Percentiles rank a stretch among this genome's conserved stretches.
phyloP scores from a whole-genome alignment of 2,888 invertebrate species.

The Yponomeuta malinellus region DNA sequence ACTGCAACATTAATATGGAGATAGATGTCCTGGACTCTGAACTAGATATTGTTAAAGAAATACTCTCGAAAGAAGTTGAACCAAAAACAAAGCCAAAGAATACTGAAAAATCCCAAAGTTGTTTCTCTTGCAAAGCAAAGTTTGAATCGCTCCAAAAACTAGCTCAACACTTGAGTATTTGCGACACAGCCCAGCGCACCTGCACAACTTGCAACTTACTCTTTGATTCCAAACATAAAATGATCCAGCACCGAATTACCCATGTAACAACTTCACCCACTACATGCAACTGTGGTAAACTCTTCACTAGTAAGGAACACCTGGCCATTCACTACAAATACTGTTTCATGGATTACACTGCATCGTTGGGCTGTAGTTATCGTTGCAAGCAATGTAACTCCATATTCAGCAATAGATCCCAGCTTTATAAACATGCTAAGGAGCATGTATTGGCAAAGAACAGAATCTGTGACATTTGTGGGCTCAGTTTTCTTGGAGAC shows the following conservation, averaged over 20 bases:
- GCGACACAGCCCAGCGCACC: constrained; percentile 52
- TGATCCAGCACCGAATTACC: constrained; percentile 49
- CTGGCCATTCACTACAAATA: constrained; percentile 46
- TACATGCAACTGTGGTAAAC: constrained; percentile 50
- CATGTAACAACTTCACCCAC: constrained; percentile 37
- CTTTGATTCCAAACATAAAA: constrained; percentile 58
- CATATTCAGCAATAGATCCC: constrained; percentile 49
- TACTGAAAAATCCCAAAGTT: constrained; percentile 36
- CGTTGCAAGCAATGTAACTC: constrained; percentile 60
- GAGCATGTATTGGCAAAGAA: constrained; percentile 49
- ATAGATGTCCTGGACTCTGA: constrained; percentile 61
- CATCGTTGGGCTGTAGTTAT: constrained; percentile 44
- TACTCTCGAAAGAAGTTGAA: constrained; percentile 47
- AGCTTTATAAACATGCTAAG: constrained; percentile 56
- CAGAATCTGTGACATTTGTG: constrained; percentile 55
- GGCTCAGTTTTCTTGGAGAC: constrained; percentile 44
- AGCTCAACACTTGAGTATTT: constrained; percentile 54
- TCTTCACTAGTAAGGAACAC: constrained; percentile 43
- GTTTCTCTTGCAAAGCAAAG: constrained; percentile 56
- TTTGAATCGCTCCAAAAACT: constrained; percentile 49
- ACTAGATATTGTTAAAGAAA: constrained; percentile 51
- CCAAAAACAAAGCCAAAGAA: constrained; percentile 25
- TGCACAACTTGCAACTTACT: constrained; percentile 52
- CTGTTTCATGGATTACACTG: constrained; percentile 45
- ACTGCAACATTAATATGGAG: constrained; percentile 49